phyloP scores from a whole-genome alignment of 2,888 invertebrate species.

The Punctoribates punctum region DNA sequence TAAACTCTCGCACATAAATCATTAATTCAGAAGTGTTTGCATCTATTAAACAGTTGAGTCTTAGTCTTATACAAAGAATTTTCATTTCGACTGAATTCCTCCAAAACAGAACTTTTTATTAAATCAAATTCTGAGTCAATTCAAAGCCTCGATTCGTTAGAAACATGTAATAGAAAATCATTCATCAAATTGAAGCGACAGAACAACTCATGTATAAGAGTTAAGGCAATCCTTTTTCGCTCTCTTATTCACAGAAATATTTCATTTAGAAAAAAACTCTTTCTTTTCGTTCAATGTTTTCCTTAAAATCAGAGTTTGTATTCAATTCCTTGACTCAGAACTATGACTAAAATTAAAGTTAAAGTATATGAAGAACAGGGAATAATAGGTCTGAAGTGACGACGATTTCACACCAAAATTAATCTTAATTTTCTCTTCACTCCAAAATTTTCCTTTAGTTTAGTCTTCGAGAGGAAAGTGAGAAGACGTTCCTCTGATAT shows the following conservation, averaged over 20 bases:
- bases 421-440: too few species aligned
- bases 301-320: neutral
- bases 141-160: slow-evolving; percentile 1
- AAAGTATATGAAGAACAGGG: neutral
- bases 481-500: too few species aligned
- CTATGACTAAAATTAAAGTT: neutral
- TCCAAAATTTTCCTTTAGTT: too few species aligned
- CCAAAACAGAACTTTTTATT: neutral
- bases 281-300: neutral
- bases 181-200: slow-evolving; percentile 25
- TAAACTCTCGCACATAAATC: slow-evolving; percentile 4
- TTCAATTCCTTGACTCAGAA: neutral
- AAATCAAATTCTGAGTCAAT: slow-evolving; percentile 1
- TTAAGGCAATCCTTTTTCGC: neutral
- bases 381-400: too few species aligned
- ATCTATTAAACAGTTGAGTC: neutral
- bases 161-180: slow-evolving; percentile 10
- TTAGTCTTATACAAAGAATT: too few species aligned
- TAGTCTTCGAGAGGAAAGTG: too few species aligned
- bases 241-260: neutral
- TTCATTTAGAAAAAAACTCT: neutral
- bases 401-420: too few species aligned
- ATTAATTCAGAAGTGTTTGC: neutral
- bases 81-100: neutral
- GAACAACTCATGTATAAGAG: slow-evolving; percentile 14